A percentile compares a stretch with the other conserved stretches of the same genome.
phyloP scores from a whole-genome alignment of 2,888 invertebrate species.

The Pasiphila rectangulata region DNA sequence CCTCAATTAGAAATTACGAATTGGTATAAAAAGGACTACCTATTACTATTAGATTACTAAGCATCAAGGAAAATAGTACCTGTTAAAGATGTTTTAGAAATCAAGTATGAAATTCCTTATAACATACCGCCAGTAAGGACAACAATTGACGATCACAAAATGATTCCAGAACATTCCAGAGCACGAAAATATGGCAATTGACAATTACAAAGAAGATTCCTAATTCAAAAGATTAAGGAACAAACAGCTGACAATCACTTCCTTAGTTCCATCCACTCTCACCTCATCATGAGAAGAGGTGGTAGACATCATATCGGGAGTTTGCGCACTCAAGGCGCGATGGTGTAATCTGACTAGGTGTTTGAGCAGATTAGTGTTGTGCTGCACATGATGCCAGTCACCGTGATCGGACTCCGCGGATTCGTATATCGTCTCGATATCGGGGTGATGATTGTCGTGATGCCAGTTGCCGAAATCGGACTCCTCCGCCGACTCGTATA shows the following conservation, averaged over 20 bases:
- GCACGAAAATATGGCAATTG: conserved; percentile 2
- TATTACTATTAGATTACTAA: too few species aligned
- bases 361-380: conserved; percentile 10
- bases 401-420: conserved; percentile 47
- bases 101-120: too few species aligned
- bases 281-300: conserved; percentile 53
- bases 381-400: background rate
- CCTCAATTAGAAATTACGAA: too few species aligned
- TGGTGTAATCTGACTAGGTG: conserved; percentile 1
- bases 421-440: conserved; percentile 70
- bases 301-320: conserved; percentile 42
- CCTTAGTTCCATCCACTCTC: conserved; percentile 39
- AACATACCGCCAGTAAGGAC: too few species aligned
- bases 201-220: conserved; percentile 4
- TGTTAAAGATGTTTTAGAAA: too few species aligned
- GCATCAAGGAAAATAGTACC: too few species aligned
- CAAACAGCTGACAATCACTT: conserved; percentile 18
- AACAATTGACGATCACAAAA: background rate
- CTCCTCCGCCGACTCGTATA: conserved; percentile 63
- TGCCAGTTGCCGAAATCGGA: conserved; percentile 53
- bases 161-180: too few species aligned
- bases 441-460: conserved; percentile 58
- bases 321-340: conserved; percentile 29
- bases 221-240: background rate
- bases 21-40: too few species aligned